A percentile compares a stretch with the other conserved stretches of the same genome.
Evolutionary conservation across 2,113 vertebrate species (phyloP).

Genomic region (Myotis davidii): DNA sequence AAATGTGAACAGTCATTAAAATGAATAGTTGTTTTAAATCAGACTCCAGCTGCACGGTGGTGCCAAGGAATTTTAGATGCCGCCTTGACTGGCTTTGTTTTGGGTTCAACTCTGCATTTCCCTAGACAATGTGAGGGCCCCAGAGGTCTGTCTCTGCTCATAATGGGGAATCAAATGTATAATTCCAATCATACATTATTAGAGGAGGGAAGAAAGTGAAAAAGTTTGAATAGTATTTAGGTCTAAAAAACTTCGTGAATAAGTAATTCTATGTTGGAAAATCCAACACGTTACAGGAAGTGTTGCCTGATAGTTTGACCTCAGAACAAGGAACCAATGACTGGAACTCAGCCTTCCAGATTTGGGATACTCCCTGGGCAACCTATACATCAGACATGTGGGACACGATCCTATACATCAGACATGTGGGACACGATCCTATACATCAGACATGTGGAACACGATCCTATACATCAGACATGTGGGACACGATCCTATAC

Average conservation of each 20-base stretch:
- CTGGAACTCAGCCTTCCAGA: not conserved
- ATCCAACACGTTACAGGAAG: conserved; percentile 15
- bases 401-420: too few relatives aligned
- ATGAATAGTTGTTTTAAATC: conserved; percentile 76
- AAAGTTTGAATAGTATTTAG: conserved; percentile 45
- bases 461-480: too few relatives aligned
- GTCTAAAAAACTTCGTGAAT: conserved; percentile 67
- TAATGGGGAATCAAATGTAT: conserved; percentile 64
- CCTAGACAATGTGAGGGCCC: conserved; percentile 62
- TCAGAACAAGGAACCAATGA: conserved; percentile 33
- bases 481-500: not conserved
- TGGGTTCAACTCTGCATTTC: conserved; percentile 59
- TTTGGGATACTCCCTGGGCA: not conserved
- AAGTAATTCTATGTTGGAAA: conserved; percentile 50
- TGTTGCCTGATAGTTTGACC: conserved; percentile 43
- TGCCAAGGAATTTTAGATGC: conserved; percentile 65
- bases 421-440: too few relatives aligned
- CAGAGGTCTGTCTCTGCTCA: conserved; percentile 58
- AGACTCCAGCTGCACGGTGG: conserved; percentile 41
- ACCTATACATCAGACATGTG: not conserved
- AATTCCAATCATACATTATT: conserved; percentile 61
- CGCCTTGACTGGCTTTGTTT: conserved; percentile 69
- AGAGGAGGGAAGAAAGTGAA: conserved; percentile 46
- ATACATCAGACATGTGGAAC: too few relatives aligned
- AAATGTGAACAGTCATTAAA: conserved; percentile 79